Evolutionary conservation across 2,888 invertebrate genomes (phyloP), one percentile per base, ranked within the genome.

Genomic region (Teinopalpus imperialis): DNA sequence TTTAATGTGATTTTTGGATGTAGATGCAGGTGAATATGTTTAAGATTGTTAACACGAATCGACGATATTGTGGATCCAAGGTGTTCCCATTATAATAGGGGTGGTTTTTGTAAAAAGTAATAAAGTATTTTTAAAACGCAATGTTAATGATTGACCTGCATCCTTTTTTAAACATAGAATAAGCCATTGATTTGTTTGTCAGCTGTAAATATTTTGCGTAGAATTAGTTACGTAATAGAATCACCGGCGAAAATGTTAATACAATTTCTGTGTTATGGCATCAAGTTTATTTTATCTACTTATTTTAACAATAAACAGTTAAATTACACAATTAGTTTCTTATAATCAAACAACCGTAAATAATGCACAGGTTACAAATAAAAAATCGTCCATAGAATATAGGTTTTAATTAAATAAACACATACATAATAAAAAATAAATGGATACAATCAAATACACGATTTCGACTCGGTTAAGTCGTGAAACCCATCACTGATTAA

Each of bases 281-380:
- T 81, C 80, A 79, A 82, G 79, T 83, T 86, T 83, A 87, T 88
- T 87, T 88, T 85, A 87, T 85, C 81, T 83, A 87, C 85, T 86
- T 86, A 86, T 86, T 87, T 87, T 88, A 82, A 82, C 76, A 75
- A 87, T 86, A 81, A 87, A 87, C 87, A 77, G 66, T 76, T 81
- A 76, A 76, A 79, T 80, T 77, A 75, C 69, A 74, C 27, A 48
- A 27, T 26, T 51, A 41, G 43, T 51, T 65, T 71, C 60, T 56
- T 63, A 55, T n/a, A n/a, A n/a, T n/a, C n/a, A n/a, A n/a, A n/a
- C n/a, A n/a, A n/a, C n/a, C n/a, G n/a, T n/a, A n/a, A n/a, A n/a
- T n/a, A n/a, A n/a, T n/a, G n/a, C n/a, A n/a, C n/a, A n/a, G n/a
- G n/a, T n/a, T n/a, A 34, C 14, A 42, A 40, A 43, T 45, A 45